Evolutionary conservation across 1,140 invertebrate species (phyloP), one percentile per base, ranked within the genome.

Genomic region (Pteromalus puparum): DNA sequence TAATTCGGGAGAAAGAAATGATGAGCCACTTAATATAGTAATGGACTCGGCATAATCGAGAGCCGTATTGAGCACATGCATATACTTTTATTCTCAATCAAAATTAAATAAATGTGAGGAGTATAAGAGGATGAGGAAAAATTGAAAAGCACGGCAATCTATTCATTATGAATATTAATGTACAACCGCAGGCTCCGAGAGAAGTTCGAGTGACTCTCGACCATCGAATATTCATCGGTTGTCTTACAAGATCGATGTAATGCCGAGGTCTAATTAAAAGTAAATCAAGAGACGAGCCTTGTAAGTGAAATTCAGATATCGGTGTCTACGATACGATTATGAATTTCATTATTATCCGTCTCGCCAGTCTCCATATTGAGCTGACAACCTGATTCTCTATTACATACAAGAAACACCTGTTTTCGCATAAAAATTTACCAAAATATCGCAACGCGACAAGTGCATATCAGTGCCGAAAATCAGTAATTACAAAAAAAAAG

Each of bases 211-310:
- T 79, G 34, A 0, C 34, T 79, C 21, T 18, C 61, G 61, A 5
- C 30, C n/a, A 79, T 79, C 34, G 73, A 75, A 75, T 75, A 75
- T 75, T 75, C 73, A 42, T 75, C 42, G 73, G 42, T 18, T 6
- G 24, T 12, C 74, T 76, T 76, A 46, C 46, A 76, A 76, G 24
- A 76, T 46, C 21, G 48, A 76, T 48, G 9, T 42, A n/a, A 48
- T 76, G 26, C 26, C 24, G 12, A 28, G 24, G 21, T 76, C 46
- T 76, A 76, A 76, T 76, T 76, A 76, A 24, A 15, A 48, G n/a
- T 26, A 24, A 76, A 76, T 76, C 42, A 48, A 76, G 42, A 26
- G 28, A 61, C 53, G 15, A 48, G 13, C 13, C 15, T 48, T 48
- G 24, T 72, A 73, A 34, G 15, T 73, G 34, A 73, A 73, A 7